Base-by-base conservation (phyloP, 2,888 invertebrate species). In the Sarcophaga variegata region DNA sequence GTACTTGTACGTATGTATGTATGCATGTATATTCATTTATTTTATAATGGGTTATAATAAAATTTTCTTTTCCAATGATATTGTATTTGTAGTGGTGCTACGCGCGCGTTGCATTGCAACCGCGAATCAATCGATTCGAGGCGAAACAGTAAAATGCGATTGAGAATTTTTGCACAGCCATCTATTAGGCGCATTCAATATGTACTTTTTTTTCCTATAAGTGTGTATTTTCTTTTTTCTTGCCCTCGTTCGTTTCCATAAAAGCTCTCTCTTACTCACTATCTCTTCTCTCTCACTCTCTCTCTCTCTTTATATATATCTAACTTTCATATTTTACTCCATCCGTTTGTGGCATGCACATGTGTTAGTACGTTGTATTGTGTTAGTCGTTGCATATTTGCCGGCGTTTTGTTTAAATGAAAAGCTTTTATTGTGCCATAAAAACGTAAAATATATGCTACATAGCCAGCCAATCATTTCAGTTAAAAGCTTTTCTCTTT, bases 61-160 rank as follows among this genome's bases (percentile, higher is more conserved):
- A 84, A 79, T 79, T 87, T 83, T 84, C 75, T 87, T 83, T 79
- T 84, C 87, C 81, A 87, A 87, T 81, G 45, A 27, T 78, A 64
- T 72, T 74, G 60, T 81, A 25, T 64, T 86, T 79, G 81, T 81
- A 45, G 69, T 86, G 71, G 81, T 87, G 87, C 87, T 81, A 87
- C 84, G 81, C 87, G 87, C 81, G 83, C 72, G 83, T 86, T 86
- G 86, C 86, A 86, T 81, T 87, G 83, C 86, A 88, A 86, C 85
- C 86, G 85, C 86, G 86, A 88, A 85, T 85, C 88, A 88, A 88
- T 87, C 88, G 87, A 88, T 87, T 88, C 88, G 87, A 88, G 83
- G 80, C 88, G 87, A 86, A 86, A 88, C 85, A 87, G 88, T 88
- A 70, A 78, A 88, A 88, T 88, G 87, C 79, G 84, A 87, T 76